Base-by-base conservation (phyloP, 2,888 invertebrate species). In the Unio pictorum region DNA sequence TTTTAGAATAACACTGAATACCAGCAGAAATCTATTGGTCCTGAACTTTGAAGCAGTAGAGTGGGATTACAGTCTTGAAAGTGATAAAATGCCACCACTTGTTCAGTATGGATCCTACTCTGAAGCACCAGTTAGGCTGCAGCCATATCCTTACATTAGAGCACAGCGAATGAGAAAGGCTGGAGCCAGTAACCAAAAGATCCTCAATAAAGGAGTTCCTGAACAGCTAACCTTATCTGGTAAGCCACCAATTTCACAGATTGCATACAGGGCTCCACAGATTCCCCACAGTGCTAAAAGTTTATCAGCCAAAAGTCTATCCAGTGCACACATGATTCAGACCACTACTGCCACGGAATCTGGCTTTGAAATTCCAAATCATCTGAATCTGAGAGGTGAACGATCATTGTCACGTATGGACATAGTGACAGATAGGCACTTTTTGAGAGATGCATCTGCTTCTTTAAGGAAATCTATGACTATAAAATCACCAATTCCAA, bases 31-130 rank as follows among this genome's bases (percentile, higher is more conserved):
- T 70, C 72, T 90, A 66, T 76, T 90, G 69, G 87, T 87, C 70
- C 80, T 90, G 71, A 89, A 86, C 75, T 90, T 90, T 81, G 90
- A 90, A 76, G 81, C 81, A 58, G 83, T 89, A 1, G 84, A 88
- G 34, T 89, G 88, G 86, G 86, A 89, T 82, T 89, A 89, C 75
- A 86, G 76, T 26, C 78, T 89, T 64, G 84, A 84, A 30, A 84
- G 81, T 54, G 89, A 89, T 80, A 85, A 85, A 68, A 83, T 89
- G 55, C 87, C 88, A n/a, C 84, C 89, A 0, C 76, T 87, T 11
- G 85, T 88, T 6, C 85, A 87, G 77, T 89, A 88, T 74, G 82
- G 86, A 26, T 83, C 83, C 23, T 89, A 88, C 75, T 80, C 83
- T 8, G 88, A 88, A 67, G 85, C 87, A 5, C 89, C 89, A 8